Evolutionary conservation across 2,888 invertebrate genomes (phyloP).

Genomic region (Polymixis lichenea): DNA sequence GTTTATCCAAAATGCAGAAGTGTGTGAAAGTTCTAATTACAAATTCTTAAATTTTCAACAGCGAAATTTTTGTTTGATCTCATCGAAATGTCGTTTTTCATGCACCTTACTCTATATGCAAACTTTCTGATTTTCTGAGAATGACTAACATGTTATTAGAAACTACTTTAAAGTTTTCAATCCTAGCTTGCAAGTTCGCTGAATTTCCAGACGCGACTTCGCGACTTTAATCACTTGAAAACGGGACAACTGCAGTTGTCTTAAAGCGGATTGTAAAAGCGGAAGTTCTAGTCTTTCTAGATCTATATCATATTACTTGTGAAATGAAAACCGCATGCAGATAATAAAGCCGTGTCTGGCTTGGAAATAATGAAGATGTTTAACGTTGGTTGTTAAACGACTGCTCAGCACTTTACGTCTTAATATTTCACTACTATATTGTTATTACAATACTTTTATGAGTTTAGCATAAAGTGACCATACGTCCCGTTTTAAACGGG

Average conservation of each 20-base stretch:
- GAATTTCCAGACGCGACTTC: constrained; percentile 56
- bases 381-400: constrained; percentile 69
- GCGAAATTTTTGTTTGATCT: constrained; percentile 10
- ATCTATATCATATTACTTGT: constrained; percentile 59
- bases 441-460: constrained; percentile 70
- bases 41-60: constrained; percentile 15
- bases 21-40: background rate
- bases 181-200: constrained; percentile 44
- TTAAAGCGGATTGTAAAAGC: too few relatives aligned
- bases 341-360: constrained; percentile 68
- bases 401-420: constrained; percentile 69
- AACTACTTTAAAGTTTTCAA: constrained; percentile 57
- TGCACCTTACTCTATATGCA: constrained; percentile 8
- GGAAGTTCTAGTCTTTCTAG: constrained; percentile 56
- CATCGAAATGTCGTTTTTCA: constrained; percentile 10
- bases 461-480: too few relatives aligned
- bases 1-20: constrained; percentile 32
- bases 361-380: constrained; percentile 71
- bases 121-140: constrained; percentile 36
- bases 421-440: constrained; percentile 69
- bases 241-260: constrained; percentile 60
- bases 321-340: constrained; percentile 49
- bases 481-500: too few relatives aligned
- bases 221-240: constrained; percentile 63
- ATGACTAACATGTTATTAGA: constrained; percentile 49